A percentile compares a stretch with the other conserved stretches of the same genome.
These are phyloP conservation scores for Phymorhynchus buccinoides DNA, from an alignment of 1,140 invertebrate genomes.

Conservation along the genomic window DNA sequence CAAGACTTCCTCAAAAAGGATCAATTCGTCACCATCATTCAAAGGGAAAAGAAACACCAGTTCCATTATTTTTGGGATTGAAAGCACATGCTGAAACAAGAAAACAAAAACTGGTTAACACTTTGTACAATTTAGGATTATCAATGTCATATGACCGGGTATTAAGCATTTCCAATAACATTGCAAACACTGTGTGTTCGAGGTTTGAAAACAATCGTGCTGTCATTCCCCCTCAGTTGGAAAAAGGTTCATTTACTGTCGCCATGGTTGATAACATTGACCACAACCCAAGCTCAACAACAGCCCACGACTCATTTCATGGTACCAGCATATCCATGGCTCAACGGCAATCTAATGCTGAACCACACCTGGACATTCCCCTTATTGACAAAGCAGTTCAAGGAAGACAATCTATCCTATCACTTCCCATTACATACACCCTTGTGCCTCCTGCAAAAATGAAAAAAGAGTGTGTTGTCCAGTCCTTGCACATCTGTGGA, in stretches of 20 bases:
- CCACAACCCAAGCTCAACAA: constrained; percentile 56
- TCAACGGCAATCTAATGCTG: constrained; percentile 44
- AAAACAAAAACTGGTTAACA: constrained; percentile 39
- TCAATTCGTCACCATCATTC: neutral
- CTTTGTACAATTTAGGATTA: constrained; percentile 41
- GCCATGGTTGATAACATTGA: constrained; percentile 58
- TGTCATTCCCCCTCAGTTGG: constrained; percentile 35
- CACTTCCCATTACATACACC: too few relatives aligned
- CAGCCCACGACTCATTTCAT: constrained; percentile 53
- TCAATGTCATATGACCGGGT: constrained; percentile 48
- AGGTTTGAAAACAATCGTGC: constrained; percentile 36
- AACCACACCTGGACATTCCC: neutral
- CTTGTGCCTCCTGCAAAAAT: too few relatives aligned
- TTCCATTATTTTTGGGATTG: constrained; percentile 28
- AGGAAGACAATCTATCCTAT: too few relatives aligned
- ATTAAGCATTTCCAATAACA: constrained; percentile 35
- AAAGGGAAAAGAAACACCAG: neutral
- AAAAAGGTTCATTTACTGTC: constrained; percentile 47
- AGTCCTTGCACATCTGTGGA: neutral
- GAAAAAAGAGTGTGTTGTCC: too few relatives aligned
- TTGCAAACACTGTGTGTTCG: constrained; percentile 26
- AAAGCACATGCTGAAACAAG: constrained; percentile 25
- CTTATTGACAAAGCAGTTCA: constrained; percentile 3
- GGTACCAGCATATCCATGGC: constrained; percentile 53
- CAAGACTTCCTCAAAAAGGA: neutral